Evolutionary conservation across 2,797 vertebrate genomes (phyloP), one percentile per base, ranked within the genome.

Genomic region (Spizella passerina): DNA sequence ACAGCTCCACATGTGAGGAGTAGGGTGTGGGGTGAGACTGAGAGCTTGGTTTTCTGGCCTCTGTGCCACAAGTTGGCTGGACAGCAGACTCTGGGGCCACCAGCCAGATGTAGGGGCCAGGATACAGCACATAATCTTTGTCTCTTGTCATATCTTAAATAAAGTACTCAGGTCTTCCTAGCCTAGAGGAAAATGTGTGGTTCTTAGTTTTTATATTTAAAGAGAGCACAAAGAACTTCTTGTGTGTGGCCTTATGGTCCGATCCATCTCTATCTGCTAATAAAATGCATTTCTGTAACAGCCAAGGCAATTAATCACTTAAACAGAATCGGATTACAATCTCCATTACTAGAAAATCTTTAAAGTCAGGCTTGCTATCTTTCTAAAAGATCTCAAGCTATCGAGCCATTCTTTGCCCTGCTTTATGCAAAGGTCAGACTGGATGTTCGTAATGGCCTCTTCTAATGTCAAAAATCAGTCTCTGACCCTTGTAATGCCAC

Each of bases 251-350:
- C 79, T 94, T 85, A 60, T 52, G 84, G 87, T 76, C 72, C 19
- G 2, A 92, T 92, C 61, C 46, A 69, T 87, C 76, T 87, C 75
- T 55, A 47, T 89, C 38, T 79, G 81, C 79, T 94, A 95, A 95
- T 94, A 94, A 96, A 96, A 96, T 59, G 79, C 59, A 94, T 93
- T 93, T 88, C 93, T 93, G 69, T 73, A 93, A 87, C 82, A 96
- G 83, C 72, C 55, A 1, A 93, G 57, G 93, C 87, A 93, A 96
- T 95, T 94, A 96, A 95, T 96, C 95, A 90, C 87, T 95, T 95
- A 91, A 93, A 90, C 81, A 92, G 66, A 83, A 95, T 92, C 88
- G 82, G 87, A 94, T 93, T 96, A 91, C 84, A 90, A 78, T 81
- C 93, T 90, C 93, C 82, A 78, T 94, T 95, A 90, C 94, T 59